These are phyloP conservation scores for Ischnus inquisitorius DNA, from an alignment of 2,888 invertebrate species.

Conservation along the genomic window DNA sequence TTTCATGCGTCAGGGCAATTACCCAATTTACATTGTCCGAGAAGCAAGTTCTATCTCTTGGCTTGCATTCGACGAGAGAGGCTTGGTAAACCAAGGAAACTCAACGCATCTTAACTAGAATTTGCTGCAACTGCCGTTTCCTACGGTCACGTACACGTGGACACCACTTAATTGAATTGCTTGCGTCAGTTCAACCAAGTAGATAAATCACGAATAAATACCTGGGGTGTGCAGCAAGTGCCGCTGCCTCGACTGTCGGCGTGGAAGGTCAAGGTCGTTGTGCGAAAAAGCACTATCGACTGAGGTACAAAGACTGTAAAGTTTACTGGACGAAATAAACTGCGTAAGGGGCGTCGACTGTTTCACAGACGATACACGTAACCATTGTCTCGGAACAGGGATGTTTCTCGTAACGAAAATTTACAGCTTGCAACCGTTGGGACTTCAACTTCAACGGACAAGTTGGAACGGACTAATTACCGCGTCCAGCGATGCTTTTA, in stretches of 20 bases:
- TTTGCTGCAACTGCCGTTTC: slow-evolving; percentile 4
- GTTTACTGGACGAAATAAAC: neutral
- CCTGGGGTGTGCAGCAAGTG: neutral
- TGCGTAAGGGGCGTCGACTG: neutral
- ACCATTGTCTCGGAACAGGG: neutral
- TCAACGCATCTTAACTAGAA: neutral
- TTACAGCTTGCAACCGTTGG: neutral
- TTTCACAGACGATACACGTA: neutral
- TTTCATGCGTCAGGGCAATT: neutral
- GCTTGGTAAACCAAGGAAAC: neutral
- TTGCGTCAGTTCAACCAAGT: slow-evolving; percentile 1
- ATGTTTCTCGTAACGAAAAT: slow-evolving; percentile 3
- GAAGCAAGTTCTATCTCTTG: neutral
- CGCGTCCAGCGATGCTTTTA: neutral
- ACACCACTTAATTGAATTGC: slow-evolving; percentile 7
- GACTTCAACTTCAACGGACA: neutral
- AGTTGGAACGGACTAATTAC: neutral
- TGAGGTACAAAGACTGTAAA: neutral
- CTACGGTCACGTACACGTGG: neutral
- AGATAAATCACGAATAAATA: slow-evolving; percentile 7
- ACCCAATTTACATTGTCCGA: neutral
- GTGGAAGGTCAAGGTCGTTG: neutral
- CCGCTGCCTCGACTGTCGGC: neutral
- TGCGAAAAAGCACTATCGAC: neutral
- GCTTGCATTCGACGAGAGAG: neutral